phyloP scores from a whole-genome alignment of 2,113 vertebrate genomes.

The Ictalurus punctatus region DNA sequence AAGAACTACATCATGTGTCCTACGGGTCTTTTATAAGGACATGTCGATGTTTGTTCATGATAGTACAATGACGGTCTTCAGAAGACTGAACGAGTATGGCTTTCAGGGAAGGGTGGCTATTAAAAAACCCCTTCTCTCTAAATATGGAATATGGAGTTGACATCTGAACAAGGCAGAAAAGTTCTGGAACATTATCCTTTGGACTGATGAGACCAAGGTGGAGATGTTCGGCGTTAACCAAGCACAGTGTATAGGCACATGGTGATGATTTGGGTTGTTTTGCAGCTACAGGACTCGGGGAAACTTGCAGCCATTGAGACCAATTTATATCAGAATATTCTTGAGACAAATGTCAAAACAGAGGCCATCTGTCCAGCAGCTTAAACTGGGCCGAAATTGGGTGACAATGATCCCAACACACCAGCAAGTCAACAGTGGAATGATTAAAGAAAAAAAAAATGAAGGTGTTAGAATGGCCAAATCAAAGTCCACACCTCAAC shows the following conservation, averaged over 20 bases:
- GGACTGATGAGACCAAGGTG: background rate
- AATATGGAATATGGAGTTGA: background rate
- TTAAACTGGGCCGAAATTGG: background rate
- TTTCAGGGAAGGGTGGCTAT: background rate
- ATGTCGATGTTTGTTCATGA: background rate
- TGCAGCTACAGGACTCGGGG: background rate
- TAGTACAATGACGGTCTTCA: background rate
- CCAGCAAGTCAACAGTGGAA: background rate
- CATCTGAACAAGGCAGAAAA: background rate
- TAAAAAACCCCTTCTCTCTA: background rate
- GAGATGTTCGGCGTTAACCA: background rate
- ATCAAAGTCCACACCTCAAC: background rate
- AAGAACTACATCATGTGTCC: background rate
- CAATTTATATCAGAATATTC: background rate
- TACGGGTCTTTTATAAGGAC: background rate
- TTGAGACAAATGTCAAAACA: background rate
- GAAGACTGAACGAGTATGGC: background rate
- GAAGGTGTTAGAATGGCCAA: background rate
- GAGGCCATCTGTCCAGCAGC: background rate
- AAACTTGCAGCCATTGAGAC: background rate
- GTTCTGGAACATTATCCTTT: background rate
- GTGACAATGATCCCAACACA: background rate
- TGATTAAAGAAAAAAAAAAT: background rate
- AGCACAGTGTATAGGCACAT: background rate
- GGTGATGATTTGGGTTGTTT: background rate